Evolutionary conservation across 1,140 invertebrate genomes (phyloP).

Genomic region (Psilanteris sp.): DNA sequence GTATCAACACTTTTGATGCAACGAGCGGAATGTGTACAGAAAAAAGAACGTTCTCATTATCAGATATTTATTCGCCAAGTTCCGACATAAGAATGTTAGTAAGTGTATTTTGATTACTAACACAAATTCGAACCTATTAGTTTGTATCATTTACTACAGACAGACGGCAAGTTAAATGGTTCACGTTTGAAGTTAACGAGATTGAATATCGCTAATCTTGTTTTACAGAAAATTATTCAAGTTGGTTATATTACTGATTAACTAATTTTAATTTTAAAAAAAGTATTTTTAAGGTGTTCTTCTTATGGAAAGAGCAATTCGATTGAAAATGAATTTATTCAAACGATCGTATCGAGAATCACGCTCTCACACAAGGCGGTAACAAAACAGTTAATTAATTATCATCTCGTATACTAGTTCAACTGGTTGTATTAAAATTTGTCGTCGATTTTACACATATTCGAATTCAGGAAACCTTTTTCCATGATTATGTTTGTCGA

Average conservation of each 20-base stretch:
- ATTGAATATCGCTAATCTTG: too few species aligned
- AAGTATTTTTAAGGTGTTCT: background rate
- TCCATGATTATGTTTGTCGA: too few species aligned
- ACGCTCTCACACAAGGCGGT: slow-evolving; percentile 36
- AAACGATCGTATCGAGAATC: slow-evolving; percentile 20
- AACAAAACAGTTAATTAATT: slow-evolving; percentile 56
- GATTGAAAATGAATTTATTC: slow-evolving; percentile 24
- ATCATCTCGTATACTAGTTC: slow-evolving; percentile 44
- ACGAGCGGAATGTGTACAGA: slow-evolving; percentile 9
- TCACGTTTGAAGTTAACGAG: too few species aligned
- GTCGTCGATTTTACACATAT: slow-evolving; percentile 28
- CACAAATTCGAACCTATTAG: background rate
- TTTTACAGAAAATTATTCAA: slow-evolving; percentile 3
- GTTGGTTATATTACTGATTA: background rate
- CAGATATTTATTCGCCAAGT: slow-evolving; percentile 6
- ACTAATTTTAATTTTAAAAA: slow-evolving; percentile 1
- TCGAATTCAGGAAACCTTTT: too few species aligned
- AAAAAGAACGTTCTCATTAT: slow-evolving; percentile 20
- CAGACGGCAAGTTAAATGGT: too few species aligned
- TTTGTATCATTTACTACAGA: slow-evolving; percentile 1
- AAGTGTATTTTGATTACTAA: background rate
- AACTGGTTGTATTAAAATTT: slow-evolving; percentile 17
- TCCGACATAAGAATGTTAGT: background rate
- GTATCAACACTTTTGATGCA: slow-evolving; percentile 40
- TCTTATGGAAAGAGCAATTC: background rate